Conservation (phyloP, 2,888 invertebrate genomes). For the Drosophila lutescens region DNA sequence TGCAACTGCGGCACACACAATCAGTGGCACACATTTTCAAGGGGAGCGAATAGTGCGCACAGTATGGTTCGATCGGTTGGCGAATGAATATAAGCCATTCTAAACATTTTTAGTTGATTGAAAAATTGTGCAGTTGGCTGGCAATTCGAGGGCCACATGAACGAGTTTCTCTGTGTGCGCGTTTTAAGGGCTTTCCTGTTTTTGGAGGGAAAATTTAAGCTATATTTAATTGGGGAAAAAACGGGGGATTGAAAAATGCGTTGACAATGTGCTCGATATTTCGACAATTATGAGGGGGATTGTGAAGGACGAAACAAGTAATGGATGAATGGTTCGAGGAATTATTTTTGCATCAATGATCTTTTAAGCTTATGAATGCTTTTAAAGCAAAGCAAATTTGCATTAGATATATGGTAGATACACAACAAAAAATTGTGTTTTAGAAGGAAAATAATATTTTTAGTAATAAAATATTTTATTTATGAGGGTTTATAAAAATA, state of each 20-base stretch:
- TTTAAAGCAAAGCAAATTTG: too few species aligned
- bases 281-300: constrained; percentile 20
- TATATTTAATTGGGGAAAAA: constrained; percentile 68
- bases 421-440: too few species aligned
- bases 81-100: constrained; percentile 65
- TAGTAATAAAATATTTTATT: too few species aligned
- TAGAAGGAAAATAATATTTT: too few species aligned
- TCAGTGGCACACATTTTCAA: constrained; percentile 57
- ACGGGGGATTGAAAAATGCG: constrained; percentile 48
- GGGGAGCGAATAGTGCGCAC: constrained; percentile 7
- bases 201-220: constrained; percentile 58
- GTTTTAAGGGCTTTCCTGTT: background rate
- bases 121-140: constrained; percentile 77
- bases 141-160: constrained; percentile 51
- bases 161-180: constrained; percentile 2
- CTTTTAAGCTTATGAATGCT: too few species aligned
- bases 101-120: constrained; percentile 78
- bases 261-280: constrained; percentile 41
- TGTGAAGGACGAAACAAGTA: constrained; percentile 3
- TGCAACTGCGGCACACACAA: constrained; percentile 52
- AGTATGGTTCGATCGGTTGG: constrained; percentile 55
- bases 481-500: too few species aligned
- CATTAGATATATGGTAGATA: too few species aligned
- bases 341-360: background rate
- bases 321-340: background rate